Base-by-base conservation (phyloP, 2,797 vertebrate genomes). In the Brachyalestes nurse region DNA sequence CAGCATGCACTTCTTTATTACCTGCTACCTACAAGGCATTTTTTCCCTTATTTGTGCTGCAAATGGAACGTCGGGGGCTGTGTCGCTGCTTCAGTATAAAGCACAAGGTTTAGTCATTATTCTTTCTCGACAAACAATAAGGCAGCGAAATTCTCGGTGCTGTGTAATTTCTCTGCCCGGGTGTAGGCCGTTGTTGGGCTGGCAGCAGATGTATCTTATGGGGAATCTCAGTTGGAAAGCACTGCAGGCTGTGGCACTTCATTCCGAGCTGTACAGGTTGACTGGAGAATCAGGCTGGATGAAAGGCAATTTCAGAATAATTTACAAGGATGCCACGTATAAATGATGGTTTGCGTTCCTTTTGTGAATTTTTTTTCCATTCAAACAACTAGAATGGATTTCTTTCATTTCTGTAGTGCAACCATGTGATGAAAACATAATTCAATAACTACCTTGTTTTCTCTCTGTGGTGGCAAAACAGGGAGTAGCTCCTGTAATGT, bases 161-260 rank as follows among this genome's bases (percentile, higher is more conserved):
- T 49, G 40, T 71, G 58, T 23, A 49, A 71, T 51, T 47, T 51
- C 66, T 71, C 66, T 25, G 42, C 38, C 12, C 40, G 28, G 47
- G 28, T 51, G 28, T 42, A 19, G n/a, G 55, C 38, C 71, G 23
- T n/a, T 61, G 57, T 62, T 61, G 23, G 19, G 57, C 9, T 79
- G 77, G 67, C 69, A 78, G 77, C 55, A 78, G 17, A 78, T 78
- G 58, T n/a, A 60, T 78, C 77, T 71, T 78, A 25, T 45, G 19
- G 34, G 49, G n/a, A 21, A 25, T 55, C 66, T 60, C 67, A 28
- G 14, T 72, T 49, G 28, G 40, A 51, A 21, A 34, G 45, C 5
- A 61, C 67, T 51, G 19, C 57, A 38, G 62, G 49, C 47, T 66
- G 61, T 21, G 16, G 34, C n/a, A 57, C 28, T 58, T 69, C 6